Evolutionary conservation across 2,888 invertebrate genomes (phyloP), one percentile per base, ranked within the genome.

Genomic region (Odontocolon sp.): DNA sequence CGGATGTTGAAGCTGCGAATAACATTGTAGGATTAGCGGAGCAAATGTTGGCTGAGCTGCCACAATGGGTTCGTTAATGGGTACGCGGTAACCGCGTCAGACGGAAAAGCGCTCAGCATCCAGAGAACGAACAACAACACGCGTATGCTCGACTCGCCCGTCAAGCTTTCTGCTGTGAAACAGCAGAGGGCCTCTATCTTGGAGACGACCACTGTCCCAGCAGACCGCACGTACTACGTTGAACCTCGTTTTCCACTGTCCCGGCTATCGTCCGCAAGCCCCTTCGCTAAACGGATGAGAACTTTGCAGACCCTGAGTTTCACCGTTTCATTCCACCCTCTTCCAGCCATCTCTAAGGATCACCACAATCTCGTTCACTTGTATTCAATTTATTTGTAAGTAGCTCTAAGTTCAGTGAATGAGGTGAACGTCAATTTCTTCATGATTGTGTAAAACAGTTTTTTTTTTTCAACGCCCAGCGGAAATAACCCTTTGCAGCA

Each of bases 1-100:
- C 3, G 50, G 28, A 69, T 74, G 81, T 84, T 81, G 80, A 82
- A 85, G 81, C 81, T 81, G 81, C 80, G 82, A 80, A 83, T 82
- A 83, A 84, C 84, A 80, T 72, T 77, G 79, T 72, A 81, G 84
- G 84, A 87, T 88, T 88, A 86, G 84, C 81, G 80, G 84, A 81
- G 84, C 85, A 85, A 86, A 87, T 84, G 86, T 85, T 84, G 84
- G 84, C 83, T 82, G 80, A 81, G 84, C 82, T 82, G 80, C 85
- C 87, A 86, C 88, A 87, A 88, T 89, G 83, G 86, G 85, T 88
- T 89, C 87, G 87, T 89, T 88, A 88, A 87, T 84, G 84, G 85
- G 81, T 83, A 81, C 81, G 82, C 77, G 85, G 71, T 87, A 87
- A 88, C 85, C 86, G 80, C 84, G 82, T 81, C 84, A 85, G 84